phyloP scores from a whole-genome alignment of 2,888 invertebrate species.

The Drosophila paramelanica region DNA sequence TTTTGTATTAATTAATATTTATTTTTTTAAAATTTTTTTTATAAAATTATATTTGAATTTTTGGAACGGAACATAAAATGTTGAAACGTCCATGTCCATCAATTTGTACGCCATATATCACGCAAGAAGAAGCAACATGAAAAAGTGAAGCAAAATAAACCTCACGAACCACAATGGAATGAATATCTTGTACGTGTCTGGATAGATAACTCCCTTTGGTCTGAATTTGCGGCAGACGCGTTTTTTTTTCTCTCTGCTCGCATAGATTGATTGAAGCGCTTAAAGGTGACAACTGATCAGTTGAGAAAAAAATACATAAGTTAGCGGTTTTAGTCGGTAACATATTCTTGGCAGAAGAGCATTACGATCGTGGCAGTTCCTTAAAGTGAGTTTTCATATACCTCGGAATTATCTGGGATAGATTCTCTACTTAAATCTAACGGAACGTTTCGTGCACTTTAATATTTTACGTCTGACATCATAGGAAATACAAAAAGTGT shows the following conservation, averaged over 20 bases:
- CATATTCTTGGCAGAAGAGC: neutral
- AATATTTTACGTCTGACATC: too few relatives aligned
- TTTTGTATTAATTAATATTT: too few relatives aligned
- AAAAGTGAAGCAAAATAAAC: neutral
- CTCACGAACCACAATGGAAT: neutral
- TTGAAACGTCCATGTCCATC: too few relatives aligned
- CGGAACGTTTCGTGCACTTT: neutral
- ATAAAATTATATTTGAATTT: too few relatives aligned
- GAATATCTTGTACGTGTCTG: constrained; percentile 11
- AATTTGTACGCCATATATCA: too few relatives aligned
- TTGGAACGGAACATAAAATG: too few relatives aligned
- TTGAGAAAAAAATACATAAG: neutral
- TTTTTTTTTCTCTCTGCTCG: neutral
- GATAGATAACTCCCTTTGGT: constrained; percentile 2
- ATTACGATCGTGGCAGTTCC: neutral
- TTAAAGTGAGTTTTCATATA: constrained; percentile 1
- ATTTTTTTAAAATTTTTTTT: too few relatives aligned
- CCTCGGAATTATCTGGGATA: neutral
- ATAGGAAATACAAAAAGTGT: neutral
- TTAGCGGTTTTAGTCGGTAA: neutral
- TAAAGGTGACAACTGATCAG: neutral
- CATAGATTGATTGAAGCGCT: constrained; percentile 5
- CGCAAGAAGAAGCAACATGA: neutral
- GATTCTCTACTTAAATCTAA: neutral
- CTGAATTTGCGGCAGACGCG: neutral